Evolutionary conservation across 2,113 vertebrate species (phyloP).

Genomic region (pig (Sus scrofa)): DNA sequence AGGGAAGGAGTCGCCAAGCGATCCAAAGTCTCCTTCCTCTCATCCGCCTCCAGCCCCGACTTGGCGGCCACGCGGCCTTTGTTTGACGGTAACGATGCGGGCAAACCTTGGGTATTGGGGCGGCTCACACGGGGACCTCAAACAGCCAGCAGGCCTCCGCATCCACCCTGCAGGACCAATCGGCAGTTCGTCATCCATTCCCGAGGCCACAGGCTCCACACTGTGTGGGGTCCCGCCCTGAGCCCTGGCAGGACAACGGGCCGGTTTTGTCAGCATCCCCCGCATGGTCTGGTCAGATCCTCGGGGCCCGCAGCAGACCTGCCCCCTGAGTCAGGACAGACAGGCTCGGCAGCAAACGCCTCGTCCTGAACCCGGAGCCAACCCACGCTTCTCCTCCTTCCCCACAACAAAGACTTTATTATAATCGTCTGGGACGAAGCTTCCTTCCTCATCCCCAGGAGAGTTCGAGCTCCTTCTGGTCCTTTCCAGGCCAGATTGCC

Average conservation of each 20-base stretch:
- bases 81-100: fast-evolving
- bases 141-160: background rate
- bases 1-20: slow-evolving; percentile 82
- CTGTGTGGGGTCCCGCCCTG: fast-evolving
- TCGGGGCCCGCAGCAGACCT: too few relatives aligned
- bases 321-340: background rate
- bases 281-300: fast-evolving
- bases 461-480: too few relatives aligned
- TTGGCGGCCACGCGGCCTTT: background rate
- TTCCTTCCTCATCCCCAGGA: background rate
- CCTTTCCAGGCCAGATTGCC: background rate
- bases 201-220: fast-evolving
- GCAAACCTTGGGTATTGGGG: background rate
- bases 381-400: background rate
- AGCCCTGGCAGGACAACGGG: fast-evolving
- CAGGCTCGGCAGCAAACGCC: fast-evolving
- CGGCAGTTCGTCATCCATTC: fast-evolving
- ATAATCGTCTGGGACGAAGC: fast-evolving
- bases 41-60: background rate
- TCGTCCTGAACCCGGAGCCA: fast-evolving
- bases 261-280: fast-evolving
- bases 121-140: fast-evolving
- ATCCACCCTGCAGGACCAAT: fast-evolving
- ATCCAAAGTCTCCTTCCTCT: slow-evolving; percentile 26
- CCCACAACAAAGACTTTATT: fast-evolving